Evolutionary conservation across 92 coral and sea anemone species (phyloP).

Genomic region (Porites rus): DNA sequence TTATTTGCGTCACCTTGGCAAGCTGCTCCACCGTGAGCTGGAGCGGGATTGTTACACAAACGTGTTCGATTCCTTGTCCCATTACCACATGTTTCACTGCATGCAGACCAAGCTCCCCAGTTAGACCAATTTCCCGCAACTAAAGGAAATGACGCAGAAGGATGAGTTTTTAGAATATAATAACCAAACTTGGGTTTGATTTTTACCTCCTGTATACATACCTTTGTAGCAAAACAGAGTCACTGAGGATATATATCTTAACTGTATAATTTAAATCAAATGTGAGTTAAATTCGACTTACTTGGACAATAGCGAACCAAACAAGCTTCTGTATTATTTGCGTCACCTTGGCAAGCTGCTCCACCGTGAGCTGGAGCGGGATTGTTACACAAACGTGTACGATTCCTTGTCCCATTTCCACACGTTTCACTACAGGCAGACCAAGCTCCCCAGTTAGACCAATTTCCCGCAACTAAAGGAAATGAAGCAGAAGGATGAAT

Average conservation of each 20-base stretch:
- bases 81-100: conserved; percentile 29
- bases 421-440: conserved; percentile 30
- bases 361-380: conserved; percentile 33
- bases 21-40: conserved; percentile 10
- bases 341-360: neutral
- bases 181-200: too few relatives aligned
- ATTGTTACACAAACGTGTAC: conserved; percentile 31
- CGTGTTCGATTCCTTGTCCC: conserved; percentile 38
- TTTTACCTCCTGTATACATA: too few relatives aligned
- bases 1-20: neutral
- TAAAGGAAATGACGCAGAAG: too few relatives aligned
- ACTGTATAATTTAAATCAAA: too few relatives aligned
- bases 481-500: too few relatives aligned
- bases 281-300: neutral
- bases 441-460: conserved; percentile 47
- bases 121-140: conserved; percentile 18
- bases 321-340: neutral
- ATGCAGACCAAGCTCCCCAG: conserved; percentile 43
- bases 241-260: too few relatives aligned
- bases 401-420: conserved; percentile 24
- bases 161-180: too few relatives aligned
- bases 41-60: conserved; percentile 22
- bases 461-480: neutral
- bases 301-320: neutral
- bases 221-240: too few relatives aligned